Percentiles rank a stretch among this genome's conserved stretches.
These are phyloP conservation scores for Uria aalge DNA, from an alignment of 2,113 vertebrate species.

Conservation along the genomic window DNA sequence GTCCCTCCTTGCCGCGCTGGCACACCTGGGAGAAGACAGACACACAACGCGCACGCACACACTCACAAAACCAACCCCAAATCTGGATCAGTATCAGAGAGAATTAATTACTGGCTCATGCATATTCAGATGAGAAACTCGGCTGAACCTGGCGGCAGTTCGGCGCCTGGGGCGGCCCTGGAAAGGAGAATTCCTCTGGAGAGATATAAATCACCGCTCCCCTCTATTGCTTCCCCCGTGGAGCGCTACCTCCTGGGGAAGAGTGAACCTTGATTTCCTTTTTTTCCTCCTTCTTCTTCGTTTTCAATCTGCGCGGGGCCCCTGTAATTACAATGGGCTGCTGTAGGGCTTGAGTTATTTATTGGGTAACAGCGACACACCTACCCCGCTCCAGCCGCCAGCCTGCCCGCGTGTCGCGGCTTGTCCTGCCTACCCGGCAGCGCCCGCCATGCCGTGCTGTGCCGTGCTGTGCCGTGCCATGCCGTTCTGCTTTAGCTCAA, in stretches of 20 bases:
- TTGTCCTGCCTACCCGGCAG: conserved; percentile 1
- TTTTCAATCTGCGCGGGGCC: conserved; percentile 54
- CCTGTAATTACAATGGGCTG: conserved; percentile 59
- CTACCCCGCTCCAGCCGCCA: conserved; percentile 7
- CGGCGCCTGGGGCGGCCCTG: conserved; percentile 17
- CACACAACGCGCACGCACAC: not conserved
- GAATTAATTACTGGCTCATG: conserved; percentile 66
- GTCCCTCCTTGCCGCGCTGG: not conserved
- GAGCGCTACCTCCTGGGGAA: conserved; percentile 41
- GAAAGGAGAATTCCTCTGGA: conserved; percentile 47
- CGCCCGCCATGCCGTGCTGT: not conserved
- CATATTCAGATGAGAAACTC: conserved; percentile 64
- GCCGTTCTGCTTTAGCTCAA: not conserved
- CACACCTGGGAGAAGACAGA: conserved; percentile 23
- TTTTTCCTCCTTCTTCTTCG: not conserved
- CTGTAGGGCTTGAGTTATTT: conserved; percentile 57
- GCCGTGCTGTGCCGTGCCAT: not conserved
- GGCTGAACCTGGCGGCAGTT: conserved; percentile 52
- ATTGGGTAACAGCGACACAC: conserved; percentile 61
- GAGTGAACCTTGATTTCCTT: conserved; percentile 51
- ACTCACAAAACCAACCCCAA: conserved; percentile 33
- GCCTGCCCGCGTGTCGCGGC: not conserved
- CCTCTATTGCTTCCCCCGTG: not conserved
- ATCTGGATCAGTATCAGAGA: conserved; percentile 64
- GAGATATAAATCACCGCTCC: conserved; percentile 43